Base-by-base conservation (phyloP, 2,888 invertebrate genomes). In the Ferrisia virgata region DNA sequence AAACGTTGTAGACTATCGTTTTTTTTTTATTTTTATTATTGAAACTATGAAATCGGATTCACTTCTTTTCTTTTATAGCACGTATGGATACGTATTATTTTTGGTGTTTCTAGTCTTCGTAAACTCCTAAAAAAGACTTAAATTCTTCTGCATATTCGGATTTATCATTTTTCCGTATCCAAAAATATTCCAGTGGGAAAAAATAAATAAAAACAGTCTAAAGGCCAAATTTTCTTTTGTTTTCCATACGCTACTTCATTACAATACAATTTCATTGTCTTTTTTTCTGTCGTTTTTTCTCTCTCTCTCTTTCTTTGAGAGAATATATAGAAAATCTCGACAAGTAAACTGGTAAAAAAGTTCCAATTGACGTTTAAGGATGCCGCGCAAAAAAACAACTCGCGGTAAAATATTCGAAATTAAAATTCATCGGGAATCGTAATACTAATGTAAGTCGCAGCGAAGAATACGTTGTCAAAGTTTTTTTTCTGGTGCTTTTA, bases 391-490 rank as follows among this genome's bases (percentile, higher is more conserved):
- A 43, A 64, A 64, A 64, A 64, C 58, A 64, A 64, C 58, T 64
- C 58, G 58, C 11, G 58, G 58, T 28, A 9, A 28, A 64, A 64
- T 64, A 72, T 18, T 72, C 33, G 31, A 72, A 72, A 72, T 72
- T 72, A 72, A 72, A 72, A 72, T 33, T 72, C 72, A 33, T 25
- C 72, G 72, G 72, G 33, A 72, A 72, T 72, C 8, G 33, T 72
- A 72, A 18, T 25, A 58, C 36, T 36, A 3, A 8, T 36, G 36
- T 36, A 36, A 6, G 8, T 36, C 8, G n/a, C 5, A 18, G n/a
- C 72, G 72, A 33, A 72, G 18, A 33, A 72, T 33, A 72, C n/a
- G 13, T 64, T 18, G 33, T 1, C n/a, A 18, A 72, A 72, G 58
- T 64, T 72, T 33, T 8, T 47, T 18, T 18, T 6, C n/a, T n/a